Evolutionary conservation across 2,113 vertebrate genomes (phyloP).

Genomic region (Edolisoma coerulescens): DNA sequence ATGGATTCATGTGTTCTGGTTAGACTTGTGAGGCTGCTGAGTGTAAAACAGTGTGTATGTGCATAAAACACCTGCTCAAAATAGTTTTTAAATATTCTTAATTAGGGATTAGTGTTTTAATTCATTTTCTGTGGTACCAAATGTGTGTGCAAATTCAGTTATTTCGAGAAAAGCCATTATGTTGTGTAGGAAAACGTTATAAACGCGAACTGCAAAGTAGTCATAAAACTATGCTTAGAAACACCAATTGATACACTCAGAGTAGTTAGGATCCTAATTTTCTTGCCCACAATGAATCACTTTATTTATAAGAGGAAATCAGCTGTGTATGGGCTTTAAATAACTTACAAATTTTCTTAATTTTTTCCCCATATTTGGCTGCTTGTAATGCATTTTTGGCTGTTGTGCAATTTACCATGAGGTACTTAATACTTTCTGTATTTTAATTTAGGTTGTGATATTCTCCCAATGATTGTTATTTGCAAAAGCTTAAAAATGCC

Average conservation of each 20-base stretch:
- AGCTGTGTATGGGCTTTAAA: background rate
- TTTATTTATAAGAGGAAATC: background rate
- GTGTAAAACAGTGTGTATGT: background rate
- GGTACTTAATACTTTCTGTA: background rate
- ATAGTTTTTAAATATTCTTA: background rate
- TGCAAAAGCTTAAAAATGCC: background rate
- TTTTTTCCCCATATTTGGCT: accelerated
- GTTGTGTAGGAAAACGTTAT: background rate
- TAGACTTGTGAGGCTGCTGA: background rate
- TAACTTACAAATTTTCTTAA: accelerated
- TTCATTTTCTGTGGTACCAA: background rate
- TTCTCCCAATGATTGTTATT: background rate
- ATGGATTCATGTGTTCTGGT: background rate
- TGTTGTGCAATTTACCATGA: background rate
- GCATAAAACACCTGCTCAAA: background rate
- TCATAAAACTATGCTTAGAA: background rate
- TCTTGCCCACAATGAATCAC: background rate
- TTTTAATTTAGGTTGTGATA: background rate
- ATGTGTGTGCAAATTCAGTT: background rate
- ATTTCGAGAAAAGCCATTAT: background rate
- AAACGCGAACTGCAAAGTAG: background rate
- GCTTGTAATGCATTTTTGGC: accelerated
- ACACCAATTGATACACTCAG: background rate
- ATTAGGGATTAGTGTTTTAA: background rate
- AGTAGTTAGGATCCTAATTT: background rate